Evolutionary conservation across 2,113 vertebrate genomes (phyloP).

Genomic region (Cardinalis cardinalis): DNA sequence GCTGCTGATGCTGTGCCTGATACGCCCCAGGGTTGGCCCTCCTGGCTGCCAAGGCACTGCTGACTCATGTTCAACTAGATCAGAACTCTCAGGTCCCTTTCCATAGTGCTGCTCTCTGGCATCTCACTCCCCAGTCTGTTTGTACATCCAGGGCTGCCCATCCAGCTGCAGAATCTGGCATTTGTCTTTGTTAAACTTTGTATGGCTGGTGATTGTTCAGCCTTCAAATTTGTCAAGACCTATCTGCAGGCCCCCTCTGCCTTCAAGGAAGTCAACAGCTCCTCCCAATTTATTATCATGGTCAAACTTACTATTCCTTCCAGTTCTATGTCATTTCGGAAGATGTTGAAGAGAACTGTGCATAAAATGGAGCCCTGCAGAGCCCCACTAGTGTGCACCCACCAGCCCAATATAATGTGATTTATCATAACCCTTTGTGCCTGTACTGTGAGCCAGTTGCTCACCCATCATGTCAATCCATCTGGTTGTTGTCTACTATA

Average conservation of each 20-base stretch:
- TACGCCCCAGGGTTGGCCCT: rapidly evolving
- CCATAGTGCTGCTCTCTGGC: background rate
- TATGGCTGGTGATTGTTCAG: background rate
- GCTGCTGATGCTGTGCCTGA: rapidly evolving
- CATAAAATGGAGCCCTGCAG: background rate
- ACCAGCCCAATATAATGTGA: background rate
- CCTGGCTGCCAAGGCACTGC: background rate
- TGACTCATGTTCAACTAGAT: background rate
- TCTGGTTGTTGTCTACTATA: background rate
- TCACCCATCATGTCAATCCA: background rate
- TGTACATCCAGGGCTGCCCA: background rate
- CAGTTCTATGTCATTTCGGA: background rate
- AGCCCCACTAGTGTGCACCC: too few relatives aligned
- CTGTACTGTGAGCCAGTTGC: background rate
- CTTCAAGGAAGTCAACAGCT: background rate
- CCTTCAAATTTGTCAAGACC: background rate
- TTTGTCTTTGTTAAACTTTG: background rate
- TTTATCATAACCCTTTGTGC: rapidly evolving
- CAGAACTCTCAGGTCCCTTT: background rate
- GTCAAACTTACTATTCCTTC: background rate
- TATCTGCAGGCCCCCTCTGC: background rate
- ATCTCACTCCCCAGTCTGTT: background rate
- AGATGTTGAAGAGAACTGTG: background rate
- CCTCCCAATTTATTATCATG: background rate
- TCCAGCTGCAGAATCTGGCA: background rate